Percentiles rank a stretch among this genome's conserved stretches.
Conservation (phyloP, 2,888 invertebrate genomes). For the Thymelicus acteon region DNA sequence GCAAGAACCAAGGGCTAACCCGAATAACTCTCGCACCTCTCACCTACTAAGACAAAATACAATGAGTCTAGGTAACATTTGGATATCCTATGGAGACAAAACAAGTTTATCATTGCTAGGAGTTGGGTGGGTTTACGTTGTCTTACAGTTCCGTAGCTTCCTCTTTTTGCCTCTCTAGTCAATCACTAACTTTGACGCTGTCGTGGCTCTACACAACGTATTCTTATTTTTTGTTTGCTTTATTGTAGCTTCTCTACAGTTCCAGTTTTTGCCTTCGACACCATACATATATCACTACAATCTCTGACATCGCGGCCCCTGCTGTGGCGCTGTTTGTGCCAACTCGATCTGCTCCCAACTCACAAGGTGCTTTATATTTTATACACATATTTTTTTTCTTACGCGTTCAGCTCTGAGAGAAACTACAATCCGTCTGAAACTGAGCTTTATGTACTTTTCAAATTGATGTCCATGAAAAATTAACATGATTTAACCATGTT, state of each 20-base stretch:
- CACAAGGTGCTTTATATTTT: not conserved
- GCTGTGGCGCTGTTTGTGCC: conserved; percentile 39
- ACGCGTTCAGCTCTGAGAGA: not conserved
- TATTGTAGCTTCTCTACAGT: not conserved
- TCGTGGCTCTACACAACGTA: not conserved
- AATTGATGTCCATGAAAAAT: no score
- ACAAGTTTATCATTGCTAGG: no score
- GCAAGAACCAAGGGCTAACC: no score
- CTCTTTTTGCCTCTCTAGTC: not conserved
- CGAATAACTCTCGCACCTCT: no score
- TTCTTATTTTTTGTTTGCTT: conserved; percentile 1
- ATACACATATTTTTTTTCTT: not conserved
- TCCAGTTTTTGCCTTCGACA: conserved; percentile 35
- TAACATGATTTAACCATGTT: not conserved
- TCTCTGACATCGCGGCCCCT: conserved; percentile 56
- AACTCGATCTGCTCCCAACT: conserved; percentile 36
- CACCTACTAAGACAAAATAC: no score
- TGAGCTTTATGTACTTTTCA: no score
- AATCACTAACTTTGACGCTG: not conserved
- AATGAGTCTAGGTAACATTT: no score
- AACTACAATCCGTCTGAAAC: no score
- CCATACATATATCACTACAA: conserved; percentile 61
- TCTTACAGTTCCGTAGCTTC: no score
- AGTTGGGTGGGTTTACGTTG: no score
- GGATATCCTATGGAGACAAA: no score